Evolutionary conservation across 2,797 vertebrate species (phyloP).

Genomic region (Sebastes taczanowskii): DNA sequence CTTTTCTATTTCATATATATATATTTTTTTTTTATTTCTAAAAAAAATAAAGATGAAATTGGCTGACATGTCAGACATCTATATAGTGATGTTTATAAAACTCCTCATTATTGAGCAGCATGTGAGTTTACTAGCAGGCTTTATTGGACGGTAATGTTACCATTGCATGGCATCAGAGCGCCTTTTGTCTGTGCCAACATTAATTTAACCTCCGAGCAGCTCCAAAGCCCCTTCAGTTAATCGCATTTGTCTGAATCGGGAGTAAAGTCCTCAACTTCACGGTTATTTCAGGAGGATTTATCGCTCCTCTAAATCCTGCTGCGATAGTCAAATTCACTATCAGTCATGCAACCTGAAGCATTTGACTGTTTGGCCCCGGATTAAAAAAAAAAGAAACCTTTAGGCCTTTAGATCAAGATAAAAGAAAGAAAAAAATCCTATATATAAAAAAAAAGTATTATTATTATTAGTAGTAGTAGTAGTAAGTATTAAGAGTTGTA

Average conservation of each 20-base stretch:
- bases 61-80: background rate
- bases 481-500: background rate
- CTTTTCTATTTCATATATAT: no score
- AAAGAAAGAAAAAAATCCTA: background rate
- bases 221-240: conserved; percentile 76
- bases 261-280: conserved; percentile 75
- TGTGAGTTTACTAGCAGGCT: background rate
- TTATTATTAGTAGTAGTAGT: no score
- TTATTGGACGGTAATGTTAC: background rate
- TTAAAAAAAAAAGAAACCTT: background rate
- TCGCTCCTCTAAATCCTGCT: conserved; percentile 51
- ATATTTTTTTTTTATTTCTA: no score
- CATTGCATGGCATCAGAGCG: background rate
- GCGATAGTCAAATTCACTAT: conserved; percentile 9
- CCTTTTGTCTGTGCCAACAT: conserved; percentile 48
- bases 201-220: conserved; percentile 64
- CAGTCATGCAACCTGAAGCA: conserved; percentile 18
- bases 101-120: background rate
- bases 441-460: background rate
- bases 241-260: conserved; percentile 81
- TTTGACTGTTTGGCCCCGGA: background rate
- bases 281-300: conserved; percentile 83
- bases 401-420: background rate
- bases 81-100: background rate
- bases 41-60: background rate